Evolutionary conservation across 2,888 invertebrate species (phyloP), one percentile per base, ranked within the genome.

Genomic region (Lasius platythorax): DNA sequence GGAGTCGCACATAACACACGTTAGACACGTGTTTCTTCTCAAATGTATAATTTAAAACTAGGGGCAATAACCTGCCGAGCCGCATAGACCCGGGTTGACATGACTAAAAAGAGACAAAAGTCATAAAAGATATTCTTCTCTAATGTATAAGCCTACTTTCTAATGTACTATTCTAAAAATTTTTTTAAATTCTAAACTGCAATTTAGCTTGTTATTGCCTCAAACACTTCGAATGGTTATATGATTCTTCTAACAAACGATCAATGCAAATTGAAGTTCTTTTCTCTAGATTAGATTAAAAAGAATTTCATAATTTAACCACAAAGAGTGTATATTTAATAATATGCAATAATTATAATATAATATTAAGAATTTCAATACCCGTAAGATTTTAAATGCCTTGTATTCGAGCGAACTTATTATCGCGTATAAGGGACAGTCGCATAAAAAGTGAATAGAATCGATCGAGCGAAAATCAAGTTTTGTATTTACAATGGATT

Each of bases 401-500:
- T 61, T 46, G 46, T 5, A 3, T 64, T 33, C 23, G 23, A 23
- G 23, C 18, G 30, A 63, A 73, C 2, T 76, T 66, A 82, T 82
- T 74, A 73, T 43, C 46, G 61, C 46, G 56, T 50, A 72, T 61
- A 37, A 50, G 28, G 30, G 82, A 74, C 37, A 64, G 64, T 84
- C 67, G 64, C 61, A n/a, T 73, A 58, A 78, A 68, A 56, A 43
- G 37, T 40, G 67, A 40, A 68, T 30, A 23, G 56, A 78, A 86
- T 83, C 75, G 83, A 72, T 64, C 74, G 70, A 87, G 86, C 85
- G 83, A 87, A 87, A 83, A 79, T 85, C 70, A 79, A 84, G 58
- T 83, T 70, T 67, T 68, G 53, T 50, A 82, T 82, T 28, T 78
- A 58, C 64, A 53, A 82, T 61, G 15, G 43, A 64, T 18, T 74